A percentile compares a stretch with the other conserved stretches of the same genome.
Conservation (phyloP, 2,888 invertebrate species). For the Falcaria lacertinaria region DNA sequence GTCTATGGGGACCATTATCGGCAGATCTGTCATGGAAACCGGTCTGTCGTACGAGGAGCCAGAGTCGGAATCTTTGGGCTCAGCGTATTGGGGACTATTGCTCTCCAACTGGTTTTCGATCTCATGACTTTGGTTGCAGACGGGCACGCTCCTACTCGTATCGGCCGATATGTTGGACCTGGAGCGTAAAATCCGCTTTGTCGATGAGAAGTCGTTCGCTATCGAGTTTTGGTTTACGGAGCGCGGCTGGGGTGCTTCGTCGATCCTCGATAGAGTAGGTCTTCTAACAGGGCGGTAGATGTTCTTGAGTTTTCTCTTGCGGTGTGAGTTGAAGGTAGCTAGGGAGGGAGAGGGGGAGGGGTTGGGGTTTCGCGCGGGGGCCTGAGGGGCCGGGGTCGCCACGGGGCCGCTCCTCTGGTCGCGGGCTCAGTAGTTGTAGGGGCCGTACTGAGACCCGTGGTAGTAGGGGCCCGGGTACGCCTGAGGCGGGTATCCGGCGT, state of each 20-base stretch:
- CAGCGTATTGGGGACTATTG: constrained; percentile 65
- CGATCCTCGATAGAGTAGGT: constrained; percentile 67
- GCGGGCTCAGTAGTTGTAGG: constrained; percentile 91
- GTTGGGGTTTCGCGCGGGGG: constrained; percentile 65
- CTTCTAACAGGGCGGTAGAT: constrained; percentile 61
- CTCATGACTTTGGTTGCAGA: constrained; percentile 65
- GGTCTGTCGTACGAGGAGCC: constrained; percentile 52
- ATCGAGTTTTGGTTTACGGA: constrained; percentile 59
- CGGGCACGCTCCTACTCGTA: constrained; percentile 68
- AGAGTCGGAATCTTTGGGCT: constrained; percentile 51
- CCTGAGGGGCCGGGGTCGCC: constrained; percentile 74
- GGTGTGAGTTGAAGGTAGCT: constrained; percentile 71
- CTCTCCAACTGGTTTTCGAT: constrained; percentile 47
- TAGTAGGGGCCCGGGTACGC: constrained; percentile 94
- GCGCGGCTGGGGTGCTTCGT: constrained; percentile 50
- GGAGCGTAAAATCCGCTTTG: constrained; percentile 54
- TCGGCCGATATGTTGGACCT: constrained; percentile 68
- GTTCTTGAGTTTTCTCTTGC: constrained; percentile 45
- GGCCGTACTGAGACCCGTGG: constrained; percentile 95
- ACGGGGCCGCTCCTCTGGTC: constrained; percentile 77
- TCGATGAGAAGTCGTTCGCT: constrained; percentile 65
- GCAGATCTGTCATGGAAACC: constrained; percentile 63
- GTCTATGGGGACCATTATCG: constrained; percentile 61
- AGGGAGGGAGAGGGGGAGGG: constrained; percentile 39
- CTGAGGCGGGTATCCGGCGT: constrained; percentile 91